Evolutionary conservation across 2,797 vertebrate genomes (phyloP).

Genomic region (Anabacerthia variegaticeps): DNA sequence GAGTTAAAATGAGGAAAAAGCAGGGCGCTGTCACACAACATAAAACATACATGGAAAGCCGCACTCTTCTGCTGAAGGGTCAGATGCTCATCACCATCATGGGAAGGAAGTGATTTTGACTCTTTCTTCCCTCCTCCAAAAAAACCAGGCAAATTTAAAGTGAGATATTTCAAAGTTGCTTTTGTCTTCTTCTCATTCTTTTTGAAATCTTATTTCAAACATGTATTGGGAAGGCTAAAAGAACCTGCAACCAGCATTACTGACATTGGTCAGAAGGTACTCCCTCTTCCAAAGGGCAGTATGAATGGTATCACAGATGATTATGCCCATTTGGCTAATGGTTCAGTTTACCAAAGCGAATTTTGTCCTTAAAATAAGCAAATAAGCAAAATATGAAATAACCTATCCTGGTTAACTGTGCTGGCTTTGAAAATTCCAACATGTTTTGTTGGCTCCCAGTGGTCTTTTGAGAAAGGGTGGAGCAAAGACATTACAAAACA

Average conservation of each 20-base stretch:
- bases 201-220: background rate
- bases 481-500: background rate
- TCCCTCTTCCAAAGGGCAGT: background rate
- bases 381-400: background rate
- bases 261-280: background rate
- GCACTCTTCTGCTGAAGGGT: background rate
- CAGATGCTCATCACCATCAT: background rate
- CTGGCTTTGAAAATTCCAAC: background rate
- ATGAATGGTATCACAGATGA: background rate
- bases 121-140: background rate
- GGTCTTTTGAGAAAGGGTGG: background rate
- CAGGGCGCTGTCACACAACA: background rate
- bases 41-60: conserved; percentile 1
- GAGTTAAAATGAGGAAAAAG: conserved; percentile 27
- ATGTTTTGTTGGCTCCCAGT: background rate
- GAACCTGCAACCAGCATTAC: background rate
- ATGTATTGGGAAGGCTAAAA: background rate
- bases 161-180: background rate
- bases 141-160: background rate
- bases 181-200: background rate
- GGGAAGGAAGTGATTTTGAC: background rate
- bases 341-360: background rate
- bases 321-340: background rate
- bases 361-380: background rate
- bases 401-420: background rate